Evolutionary conservation across 2,888 invertebrate species (phyloP).

Genomic region (Xestia ashworthii): DNA sequence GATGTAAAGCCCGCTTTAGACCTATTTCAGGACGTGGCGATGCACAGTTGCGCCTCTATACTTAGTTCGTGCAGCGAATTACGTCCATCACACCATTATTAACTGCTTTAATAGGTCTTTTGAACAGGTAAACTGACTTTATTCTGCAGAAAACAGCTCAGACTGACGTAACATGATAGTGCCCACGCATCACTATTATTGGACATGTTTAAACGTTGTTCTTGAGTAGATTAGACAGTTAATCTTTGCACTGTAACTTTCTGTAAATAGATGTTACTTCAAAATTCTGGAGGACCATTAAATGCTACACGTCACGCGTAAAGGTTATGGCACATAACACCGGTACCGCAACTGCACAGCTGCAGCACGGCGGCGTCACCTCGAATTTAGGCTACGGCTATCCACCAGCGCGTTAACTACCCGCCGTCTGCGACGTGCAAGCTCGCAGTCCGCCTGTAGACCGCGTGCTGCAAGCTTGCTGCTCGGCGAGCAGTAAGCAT

Average conservation of each 20-base stretch:
- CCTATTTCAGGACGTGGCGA: neutral
- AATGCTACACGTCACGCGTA: neutral
- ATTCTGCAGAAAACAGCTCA: conserved; percentile 3
- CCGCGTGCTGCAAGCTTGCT: too few species aligned
- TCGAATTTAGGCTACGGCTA: too few species aligned
- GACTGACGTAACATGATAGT: conserved; percentile 4
- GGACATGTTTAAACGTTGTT: neutral
- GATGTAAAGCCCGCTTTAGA: neutral
- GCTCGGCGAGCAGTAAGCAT: too few species aligned
- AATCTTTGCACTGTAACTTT: neutral
- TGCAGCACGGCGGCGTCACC: too few species aligned
- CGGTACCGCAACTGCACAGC: too few species aligned
- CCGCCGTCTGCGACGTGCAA: too few species aligned
- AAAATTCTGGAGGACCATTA: neutral
- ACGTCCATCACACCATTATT: conserved; percentile 31
- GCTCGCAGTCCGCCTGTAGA: too few species aligned
- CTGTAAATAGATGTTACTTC: neutral
- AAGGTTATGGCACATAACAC: too few species aligned
- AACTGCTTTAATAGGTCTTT: conserved; percentile 21
- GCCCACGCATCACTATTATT: neutral
- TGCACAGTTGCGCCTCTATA: neutral
- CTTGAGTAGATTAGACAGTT: neutral
- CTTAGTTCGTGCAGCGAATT: conserved; percentile 7
- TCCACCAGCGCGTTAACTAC: too few species aligned
- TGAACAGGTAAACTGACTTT: neutral